Evolutionary conservation across 2,113 vertebrate genomes (phyloP), one percentile per base, ranked within the genome.

Genomic region (Ivindomyrus marchei): DNA sequence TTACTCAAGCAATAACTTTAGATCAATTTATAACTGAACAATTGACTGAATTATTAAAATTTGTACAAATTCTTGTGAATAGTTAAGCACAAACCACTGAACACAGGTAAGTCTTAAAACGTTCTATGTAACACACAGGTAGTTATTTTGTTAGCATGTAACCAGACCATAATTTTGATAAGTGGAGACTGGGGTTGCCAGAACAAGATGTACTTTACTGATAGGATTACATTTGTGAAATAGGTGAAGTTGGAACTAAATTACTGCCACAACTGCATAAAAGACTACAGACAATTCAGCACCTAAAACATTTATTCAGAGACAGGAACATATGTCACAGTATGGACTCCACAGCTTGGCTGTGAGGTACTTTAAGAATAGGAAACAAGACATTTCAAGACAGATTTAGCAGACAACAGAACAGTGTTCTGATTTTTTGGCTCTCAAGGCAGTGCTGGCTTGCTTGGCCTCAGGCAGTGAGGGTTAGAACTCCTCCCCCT

Each of bases 401-500:
- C 50, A 89, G 70, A 89, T 89, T 83, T 4, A 56, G 27, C 45
- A 88, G 58, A 70, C 31, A 80, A 80, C 36, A 7, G 58, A 70
- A n/a, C 58, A 88, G 24, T 36, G 10, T 27, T 88, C 42, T 27
- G 8, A 11, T 46, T 15, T 17, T 56, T 62, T 66, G 70, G 56
- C 42, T 42, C 42, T 27, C 27, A 17, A 36, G 46, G 70, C 45
- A 50, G 6, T 15, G 74, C 46, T 36, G 62, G 88, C 47, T 53
- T 87, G 85, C 85, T 53, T 87, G 47, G 27, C 8, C 45, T 47
- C 8, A 17, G 56, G 42, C 24, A n/a, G 3, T 4, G 3, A 10
- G 7, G 39, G 46, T 47, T 91, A 96, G 89, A 94, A 96, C 53
- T 96, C 95, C 90, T 96, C 94, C 5, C 92, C 94, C 90, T 96